phyloP scores from a whole-genome alignment of 1,140 invertebrate genomes.

The Campoletis sonorensis region DNA sequence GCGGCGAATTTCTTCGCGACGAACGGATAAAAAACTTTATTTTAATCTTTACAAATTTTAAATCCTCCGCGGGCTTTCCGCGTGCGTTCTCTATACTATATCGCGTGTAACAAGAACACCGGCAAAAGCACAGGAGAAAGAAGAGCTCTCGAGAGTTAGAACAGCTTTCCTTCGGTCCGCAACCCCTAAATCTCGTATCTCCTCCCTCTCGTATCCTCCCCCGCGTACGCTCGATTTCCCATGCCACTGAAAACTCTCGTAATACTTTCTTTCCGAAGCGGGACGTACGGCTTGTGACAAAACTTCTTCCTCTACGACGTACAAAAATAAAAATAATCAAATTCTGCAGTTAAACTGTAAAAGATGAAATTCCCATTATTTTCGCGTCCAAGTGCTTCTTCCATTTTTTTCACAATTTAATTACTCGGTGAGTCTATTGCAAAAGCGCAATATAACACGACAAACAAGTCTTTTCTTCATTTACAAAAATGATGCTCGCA shows the following conservation, averaged over 20 bases:
- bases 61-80: conserved; percentile 59
- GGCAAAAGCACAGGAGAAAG: conserved; percentile 29
- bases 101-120: neutral
- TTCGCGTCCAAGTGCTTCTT: no score
- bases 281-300: neutral
- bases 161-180: conserved; percentile 27
- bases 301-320: neutral
- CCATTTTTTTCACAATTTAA: no score
- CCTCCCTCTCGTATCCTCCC: conserved; percentile 25
- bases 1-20: conserved; percentile 35
- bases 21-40: conserved; percentile 71
- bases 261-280: conserved; percentile 32
- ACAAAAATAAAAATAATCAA: conserved; percentile 1
- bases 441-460: no score
- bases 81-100: conserved; percentile 11
- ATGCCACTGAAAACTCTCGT: conserved; percentile 11
- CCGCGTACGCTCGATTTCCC: conserved; percentile 21
- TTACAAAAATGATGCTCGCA: neutral
- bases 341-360: neutral
- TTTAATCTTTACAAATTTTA: conserved; percentile 72
- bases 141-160: conserved; percentile 33
- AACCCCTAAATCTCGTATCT: conserved; percentile 42
- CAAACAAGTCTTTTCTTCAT: neutral
- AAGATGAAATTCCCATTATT: neutral
- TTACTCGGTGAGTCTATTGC: no score